Evolutionary conservation across 1,140 invertebrate genomes (phyloP).

Genomic region (Cepaea nemoralis): DNA sequence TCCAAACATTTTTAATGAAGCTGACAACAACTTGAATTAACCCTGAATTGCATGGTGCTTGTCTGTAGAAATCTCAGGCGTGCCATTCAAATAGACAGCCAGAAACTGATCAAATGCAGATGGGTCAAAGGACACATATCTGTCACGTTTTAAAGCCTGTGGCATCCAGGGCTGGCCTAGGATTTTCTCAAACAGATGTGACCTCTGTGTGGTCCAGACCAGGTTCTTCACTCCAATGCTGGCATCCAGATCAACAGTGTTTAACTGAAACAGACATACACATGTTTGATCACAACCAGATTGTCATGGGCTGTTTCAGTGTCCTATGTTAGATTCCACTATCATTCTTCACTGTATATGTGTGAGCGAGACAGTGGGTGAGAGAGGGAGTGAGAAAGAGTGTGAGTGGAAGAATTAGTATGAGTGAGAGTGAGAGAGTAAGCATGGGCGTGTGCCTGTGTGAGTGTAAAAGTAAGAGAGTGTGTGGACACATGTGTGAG

Average conservation of each 20-base stretch:
- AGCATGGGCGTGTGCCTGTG: too few relatives aligned
- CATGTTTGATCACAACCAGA: too few relatives aligned
- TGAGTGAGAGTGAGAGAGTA: too few relatives aligned
- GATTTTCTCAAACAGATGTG: constrained; percentile 78
- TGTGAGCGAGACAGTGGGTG: too few relatives aligned
- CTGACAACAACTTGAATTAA: not conserved
- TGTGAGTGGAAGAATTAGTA: too few relatives aligned
- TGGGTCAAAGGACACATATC: constrained; percentile 81
- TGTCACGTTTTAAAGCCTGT: constrained; percentile 75
- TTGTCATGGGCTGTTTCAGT: too few relatives aligned
- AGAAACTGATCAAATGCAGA: constrained; percentile 83
- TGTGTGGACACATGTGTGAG: too few relatives aligned
- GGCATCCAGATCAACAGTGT: constrained; percentile 80
- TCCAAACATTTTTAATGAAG: not conserved
- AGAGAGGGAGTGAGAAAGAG: too few relatives aligned
- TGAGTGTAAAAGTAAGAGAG: too few relatives aligned
- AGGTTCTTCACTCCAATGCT: constrained; percentile 81
- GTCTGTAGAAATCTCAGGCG: constrained; percentile 14
- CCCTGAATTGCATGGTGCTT: not conserved
- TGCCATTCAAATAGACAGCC: constrained; percentile 81
- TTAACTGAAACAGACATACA: constrained; percentile 75
- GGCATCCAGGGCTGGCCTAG: constrained; percentile 61
- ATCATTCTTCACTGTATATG: too few relatives aligned
- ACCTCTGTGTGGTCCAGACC: constrained; percentile 80
- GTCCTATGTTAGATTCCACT: too few relatives aligned